A percentile compares a stretch with the other conserved stretches of the same genome.
These are phyloP conservation scores for Acanthisitta chloris DNA, from an alignment of 2,113 vertebrate genomes.

Conservation along the genomic window DNA sequence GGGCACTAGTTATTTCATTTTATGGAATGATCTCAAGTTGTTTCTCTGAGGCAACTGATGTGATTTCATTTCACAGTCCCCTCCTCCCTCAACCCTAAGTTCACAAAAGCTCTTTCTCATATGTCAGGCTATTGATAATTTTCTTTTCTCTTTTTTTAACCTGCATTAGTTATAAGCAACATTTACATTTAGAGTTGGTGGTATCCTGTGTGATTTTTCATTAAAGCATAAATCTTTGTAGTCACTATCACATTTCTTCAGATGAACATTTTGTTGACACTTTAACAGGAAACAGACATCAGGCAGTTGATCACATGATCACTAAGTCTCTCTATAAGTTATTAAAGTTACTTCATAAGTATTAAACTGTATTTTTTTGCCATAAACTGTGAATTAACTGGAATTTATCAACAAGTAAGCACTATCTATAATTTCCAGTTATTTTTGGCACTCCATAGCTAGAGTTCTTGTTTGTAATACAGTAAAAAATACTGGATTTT, in stretches of 20 bases:
- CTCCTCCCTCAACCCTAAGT: not conserved
- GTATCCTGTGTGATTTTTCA: not conserved
- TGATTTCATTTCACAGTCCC: not conserved
- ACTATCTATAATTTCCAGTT: not conserved
- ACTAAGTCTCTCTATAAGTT: not conserved
- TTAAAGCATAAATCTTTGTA: not conserved
- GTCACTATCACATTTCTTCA: not conserved
- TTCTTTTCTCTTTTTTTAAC: not conserved
- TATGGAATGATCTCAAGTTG: not conserved
- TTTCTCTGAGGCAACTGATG: not conserved
- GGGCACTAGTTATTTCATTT: not conserved
- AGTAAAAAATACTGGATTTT: accelerated
- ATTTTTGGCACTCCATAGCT: not conserved
- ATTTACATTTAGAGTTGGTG: not conserved
- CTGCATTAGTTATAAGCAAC: not conserved
- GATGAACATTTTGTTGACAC: not conserved
- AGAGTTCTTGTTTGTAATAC: not conserved
- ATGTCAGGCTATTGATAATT: not conserved
- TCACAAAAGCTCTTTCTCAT: not conserved
- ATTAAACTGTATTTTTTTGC: not conserved
- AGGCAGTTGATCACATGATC: not conserved
- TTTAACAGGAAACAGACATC: not conserved
- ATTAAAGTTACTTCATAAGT: not conserved
- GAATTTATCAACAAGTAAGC: not conserved
- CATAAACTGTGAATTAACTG: not conserved